These are phyloP conservation scores for Heliocidaris tuberculata DNA, from an alignment of 35 echinoderm and acorn worm species.

Conservation along the genomic window DNA sequence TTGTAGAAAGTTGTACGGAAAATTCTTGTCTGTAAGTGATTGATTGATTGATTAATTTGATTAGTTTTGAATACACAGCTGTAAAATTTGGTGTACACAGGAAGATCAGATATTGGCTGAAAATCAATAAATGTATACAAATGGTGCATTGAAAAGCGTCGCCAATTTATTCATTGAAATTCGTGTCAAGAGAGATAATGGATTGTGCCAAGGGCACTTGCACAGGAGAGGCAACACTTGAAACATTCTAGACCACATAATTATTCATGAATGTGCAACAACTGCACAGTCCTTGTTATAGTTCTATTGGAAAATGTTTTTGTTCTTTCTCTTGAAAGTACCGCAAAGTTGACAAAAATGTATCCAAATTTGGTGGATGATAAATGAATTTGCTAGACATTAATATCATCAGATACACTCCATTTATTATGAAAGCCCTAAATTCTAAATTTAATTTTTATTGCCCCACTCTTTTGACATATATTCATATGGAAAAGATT, in stretches of 20 bases:
- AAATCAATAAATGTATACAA: not conserved
- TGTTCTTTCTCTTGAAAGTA: no score
- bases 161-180: not conserved
- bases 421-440: no score
- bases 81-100: not conserved
- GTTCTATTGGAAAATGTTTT: no score
- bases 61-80: not conserved
- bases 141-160: not conserved
- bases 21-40: not conserved
- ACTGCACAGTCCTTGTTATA: not conserved
- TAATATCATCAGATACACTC: no score
- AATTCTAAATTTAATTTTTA: no score
- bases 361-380: no score
- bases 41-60: not conserved
- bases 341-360: no score
- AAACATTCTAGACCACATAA: not conserved
- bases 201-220: not conserved
- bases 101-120: not conserved
- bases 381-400: no score
- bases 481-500: no score
- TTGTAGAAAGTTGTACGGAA: not conserved
- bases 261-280: not conserved
- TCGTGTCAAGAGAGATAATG: not conserved
- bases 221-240: not conserved
- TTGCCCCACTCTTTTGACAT: no score